Conservation (phyloP, 2,113 vertebrate species). For the Erythrolamprus reginae region DNA sequence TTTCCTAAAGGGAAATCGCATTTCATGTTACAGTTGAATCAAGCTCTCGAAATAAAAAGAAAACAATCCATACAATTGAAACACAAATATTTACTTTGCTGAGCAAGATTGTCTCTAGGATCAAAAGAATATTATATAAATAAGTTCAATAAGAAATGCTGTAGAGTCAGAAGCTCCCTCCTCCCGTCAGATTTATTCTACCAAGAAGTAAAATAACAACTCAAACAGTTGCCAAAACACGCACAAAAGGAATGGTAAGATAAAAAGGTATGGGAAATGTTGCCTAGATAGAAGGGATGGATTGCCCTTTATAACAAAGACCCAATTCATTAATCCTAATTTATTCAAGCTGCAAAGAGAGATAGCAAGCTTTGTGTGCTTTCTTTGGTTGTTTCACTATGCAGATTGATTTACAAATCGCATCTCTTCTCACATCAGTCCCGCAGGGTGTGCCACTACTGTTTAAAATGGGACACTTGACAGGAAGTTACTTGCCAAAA, state of each 20-base stretch:
- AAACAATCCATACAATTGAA: background rate
- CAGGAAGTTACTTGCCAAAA: background rate
- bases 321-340: conserved; percentile 14
- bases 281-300: background rate
- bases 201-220: background rate
- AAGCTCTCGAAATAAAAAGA: background rate
- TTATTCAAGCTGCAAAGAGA: conserved; percentile 18
- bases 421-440: background rate
- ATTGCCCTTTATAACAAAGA: conserved; percentile 2
- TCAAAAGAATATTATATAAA: background rate
- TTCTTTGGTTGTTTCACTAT: background rate
- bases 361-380: conserved; percentile 6
- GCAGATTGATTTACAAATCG: conserved; percentile 5
- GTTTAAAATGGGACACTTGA: background rate
- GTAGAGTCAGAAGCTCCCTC: background rate
- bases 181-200: background rate
- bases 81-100: background rate
- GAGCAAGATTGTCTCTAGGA: background rate
- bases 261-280: background rate
- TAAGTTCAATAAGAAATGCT: background rate
- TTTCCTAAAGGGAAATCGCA: background rate
- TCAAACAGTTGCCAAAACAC: background rate
- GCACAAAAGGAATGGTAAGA: background rate
- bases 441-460: background rate
- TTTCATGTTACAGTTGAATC: background rate